Evolutionary conservation across 2,113 vertebrate species (phyloP), one percentile per base, ranked within the genome.

Genomic region (Pavo muticus): DNA sequence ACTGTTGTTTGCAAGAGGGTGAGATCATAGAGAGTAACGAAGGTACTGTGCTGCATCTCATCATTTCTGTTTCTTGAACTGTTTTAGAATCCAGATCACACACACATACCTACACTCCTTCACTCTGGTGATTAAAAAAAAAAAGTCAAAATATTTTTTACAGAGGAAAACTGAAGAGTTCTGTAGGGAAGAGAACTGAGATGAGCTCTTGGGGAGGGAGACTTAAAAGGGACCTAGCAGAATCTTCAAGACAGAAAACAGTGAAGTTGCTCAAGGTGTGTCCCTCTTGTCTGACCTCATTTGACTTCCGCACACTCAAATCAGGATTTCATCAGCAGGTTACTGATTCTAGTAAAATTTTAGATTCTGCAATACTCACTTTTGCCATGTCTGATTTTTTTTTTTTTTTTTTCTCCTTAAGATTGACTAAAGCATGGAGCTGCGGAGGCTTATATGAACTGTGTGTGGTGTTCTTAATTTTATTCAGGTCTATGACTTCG

Each of bases 41-140:
- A 72, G 91, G 89, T 91, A 78, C 91, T 72, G 82, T 78, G 70
- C 87, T 70, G 8, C 32, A 40, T 93, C 57, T 93, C 61, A 20
- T 81, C 71, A 47, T 48, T 90, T 94, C 91, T 75, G 57, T 65
- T 95, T 94, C 67, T 71, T 65, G 72, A 88, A 79, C 19, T 69
- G 11, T 84, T 95, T 87, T 54, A 57, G n/a, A 18, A 86, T 88
- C n/a, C 37, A 78, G 87, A 59, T 90, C 18, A 8, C 76, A 69
- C 0, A 4, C 48, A 13, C 44, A 14, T 42, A 24, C 27, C 11
- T 74, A 25, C 2, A 1, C n/a, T 63, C 1, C 65, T 72, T 59
- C n/a, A 57, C 27, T 78, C 61, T 27, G 42, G n/a, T 80, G 63
- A 40, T 48, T 47, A 27, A 50, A 45, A 30, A 37, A 15, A 29